Conservation (phyloP, 1,140 invertebrate species). For the Drosophila rhopaloa region DNA sequence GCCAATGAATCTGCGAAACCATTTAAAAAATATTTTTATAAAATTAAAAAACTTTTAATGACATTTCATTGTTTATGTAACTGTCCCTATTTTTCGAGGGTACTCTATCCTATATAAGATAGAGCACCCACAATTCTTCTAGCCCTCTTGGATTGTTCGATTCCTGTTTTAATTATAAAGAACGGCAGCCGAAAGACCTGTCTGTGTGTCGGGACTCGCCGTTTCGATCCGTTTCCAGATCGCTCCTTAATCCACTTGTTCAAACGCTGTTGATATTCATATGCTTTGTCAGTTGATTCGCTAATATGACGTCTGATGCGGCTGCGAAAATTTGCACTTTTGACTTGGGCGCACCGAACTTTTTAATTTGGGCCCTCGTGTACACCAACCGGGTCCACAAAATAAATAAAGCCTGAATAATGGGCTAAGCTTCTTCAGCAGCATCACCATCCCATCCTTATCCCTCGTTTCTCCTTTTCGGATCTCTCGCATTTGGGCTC, state of each 20-base stretch:
- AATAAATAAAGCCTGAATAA: conserved; percentile 83
- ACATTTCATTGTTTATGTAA: too few species aligned
- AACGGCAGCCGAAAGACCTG: conserved; percentile 25
- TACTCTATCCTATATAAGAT: too few species aligned
- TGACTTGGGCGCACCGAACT: conserved; percentile 71
- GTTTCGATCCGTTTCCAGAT: conserved; percentile 24
- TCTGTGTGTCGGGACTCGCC: conserved; percentile 16
- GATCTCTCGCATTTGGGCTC: conserved; percentile 5
- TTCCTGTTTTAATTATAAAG: conserved; percentile 58
- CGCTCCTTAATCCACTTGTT: conserved; percentile 76
- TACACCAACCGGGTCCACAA: conserved; percentile 31
- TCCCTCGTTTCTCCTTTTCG: neutral
- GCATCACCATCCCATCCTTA: conserved; percentile 13
- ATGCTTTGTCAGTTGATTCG: conserved; percentile 83
- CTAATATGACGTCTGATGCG: conserved; percentile 82
- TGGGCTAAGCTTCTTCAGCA: conserved; percentile 76
- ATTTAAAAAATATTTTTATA: too few species aligned
- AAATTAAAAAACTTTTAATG: too few species aligned
- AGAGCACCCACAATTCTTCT: neutral
- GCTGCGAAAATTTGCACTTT: conserved; percentile 83
- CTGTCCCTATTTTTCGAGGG: too few species aligned
- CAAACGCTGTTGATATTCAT: conserved; percentile 83
- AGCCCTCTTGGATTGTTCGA: neutral
- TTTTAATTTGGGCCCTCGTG: conserved; percentile 68
- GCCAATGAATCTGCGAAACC: too few species aligned